Evolutionary conservation across 1,140 invertebrate species (phyloP).

Genomic region (Uloborus diversus): DNA sequence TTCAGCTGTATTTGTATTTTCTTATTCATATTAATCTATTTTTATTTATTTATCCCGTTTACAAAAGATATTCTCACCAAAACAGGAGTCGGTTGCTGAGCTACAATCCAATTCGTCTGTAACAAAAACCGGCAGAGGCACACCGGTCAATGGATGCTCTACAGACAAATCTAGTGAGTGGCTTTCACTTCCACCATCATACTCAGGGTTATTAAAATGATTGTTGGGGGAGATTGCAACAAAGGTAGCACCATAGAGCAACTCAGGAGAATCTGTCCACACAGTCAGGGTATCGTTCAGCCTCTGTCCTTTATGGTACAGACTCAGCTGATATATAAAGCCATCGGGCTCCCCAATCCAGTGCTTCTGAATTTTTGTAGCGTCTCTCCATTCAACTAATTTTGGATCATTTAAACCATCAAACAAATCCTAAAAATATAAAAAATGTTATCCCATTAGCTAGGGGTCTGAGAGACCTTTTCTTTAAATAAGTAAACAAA

Average conservation of each 20-base stretch:
- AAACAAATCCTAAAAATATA: slow-evolving; percentile 66
- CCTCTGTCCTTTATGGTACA: slow-evolving; percentile 63
- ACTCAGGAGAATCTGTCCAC: slow-evolving; percentile 83
- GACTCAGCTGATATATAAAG: slow-evolving; percentile 76
- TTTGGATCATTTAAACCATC: slow-evolving; percentile 78
- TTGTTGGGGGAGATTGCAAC: slow-evolving; percentile 66
- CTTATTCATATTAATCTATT: too few species aligned
- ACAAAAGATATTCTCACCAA: too few species aligned
- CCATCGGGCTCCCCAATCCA: slow-evolving; percentile 97
- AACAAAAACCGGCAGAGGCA: slow-evolving; percentile 77
- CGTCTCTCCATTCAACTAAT: slow-evolving; percentile 75
- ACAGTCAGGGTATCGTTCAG: slow-evolving; percentile 69
- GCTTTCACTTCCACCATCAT: slow-evolving; percentile 9
- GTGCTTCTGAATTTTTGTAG: slow-evolving; percentile 88
- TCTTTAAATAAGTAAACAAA: not conserved
- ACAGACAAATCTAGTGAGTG: slow-evolving; percentile 70
- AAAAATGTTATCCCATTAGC: not conserved
- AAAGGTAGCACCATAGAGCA: slow-evolving; percentile 73
- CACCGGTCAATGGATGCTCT: slow-evolving; percentile 79
- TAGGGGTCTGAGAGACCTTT: not conserved
- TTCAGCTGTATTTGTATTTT: too few species aligned
- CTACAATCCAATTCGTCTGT: slow-evolving; percentile 70
- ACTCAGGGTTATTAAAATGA: slow-evolving; percentile 59
- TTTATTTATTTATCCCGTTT: too few species aligned
- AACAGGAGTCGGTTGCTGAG: slow-evolving; percentile 72